Percentiles rank a stretch among this genome's conserved stretches.
These are phyloP conservation scores for Podarcis lilfordi DNA, from an alignment of 2,797 vertebrate genomes.

Conservation along the genomic window DNA sequence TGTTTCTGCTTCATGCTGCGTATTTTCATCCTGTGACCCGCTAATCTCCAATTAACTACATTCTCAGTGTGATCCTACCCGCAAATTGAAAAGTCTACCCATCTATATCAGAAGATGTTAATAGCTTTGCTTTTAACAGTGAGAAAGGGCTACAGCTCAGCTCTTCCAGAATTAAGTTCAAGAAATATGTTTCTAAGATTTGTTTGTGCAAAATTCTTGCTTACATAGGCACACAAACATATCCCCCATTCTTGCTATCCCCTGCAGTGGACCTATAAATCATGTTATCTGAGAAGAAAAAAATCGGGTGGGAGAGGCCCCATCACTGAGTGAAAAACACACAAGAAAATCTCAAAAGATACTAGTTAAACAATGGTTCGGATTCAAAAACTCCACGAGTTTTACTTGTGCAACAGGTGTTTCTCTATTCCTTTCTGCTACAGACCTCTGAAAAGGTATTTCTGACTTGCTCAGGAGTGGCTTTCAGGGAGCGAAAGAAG, in stretches of 20 bases:
- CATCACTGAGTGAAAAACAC: neutral
- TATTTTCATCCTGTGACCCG: constrained; percentile 9
- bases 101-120: neutral
- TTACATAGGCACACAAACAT: neutral
- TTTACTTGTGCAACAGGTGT: neutral
- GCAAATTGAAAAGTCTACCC: neutral
- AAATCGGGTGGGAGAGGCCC: rapidly evolving
- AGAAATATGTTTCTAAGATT: neutral
- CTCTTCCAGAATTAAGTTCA: neutral
- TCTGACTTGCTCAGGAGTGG: neutral
- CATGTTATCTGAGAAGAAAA: too few relatives aligned
- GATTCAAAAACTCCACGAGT: neutral
- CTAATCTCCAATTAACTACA: constrained; percentile 40
- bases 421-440: neutral
- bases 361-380: neutral
- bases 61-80: constrained; percentile 23
- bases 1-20: neutral
- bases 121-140: neutral
- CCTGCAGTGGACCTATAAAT: neutral
- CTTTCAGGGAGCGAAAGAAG: too few relatives aligned
- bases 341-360: neutral
- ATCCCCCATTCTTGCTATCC: constrained; percentile 2
- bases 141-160: neutral
- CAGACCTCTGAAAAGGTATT: neutral
- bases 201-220: neutral